These are phyloP conservation scores for Cotesia typhae DNA, from an alignment of 1,140 invertebrate species.

Conservation along the genomic window DNA sequence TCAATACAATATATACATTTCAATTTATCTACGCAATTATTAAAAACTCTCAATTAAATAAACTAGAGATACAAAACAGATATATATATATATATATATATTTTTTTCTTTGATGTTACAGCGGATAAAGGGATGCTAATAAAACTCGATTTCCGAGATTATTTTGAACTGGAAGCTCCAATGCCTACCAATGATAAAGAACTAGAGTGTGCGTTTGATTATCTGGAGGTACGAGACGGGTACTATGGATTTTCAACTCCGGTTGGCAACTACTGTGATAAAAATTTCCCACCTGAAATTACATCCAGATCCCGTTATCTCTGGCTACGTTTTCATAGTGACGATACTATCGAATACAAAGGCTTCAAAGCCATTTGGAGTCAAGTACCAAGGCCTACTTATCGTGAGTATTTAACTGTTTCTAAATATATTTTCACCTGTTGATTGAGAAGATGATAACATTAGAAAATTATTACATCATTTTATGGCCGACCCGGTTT, in stretches of 20 bases:
- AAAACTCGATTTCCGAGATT: conserved; percentile 83
- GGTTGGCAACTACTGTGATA: conserved; percentile 78
- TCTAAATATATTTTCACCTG: not conserved
- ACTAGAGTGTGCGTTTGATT: conserved; percentile 82
- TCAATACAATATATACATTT: too few relatives aligned
- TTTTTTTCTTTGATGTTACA: conserved; percentile 66
- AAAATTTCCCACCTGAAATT: conserved; percentile 79
- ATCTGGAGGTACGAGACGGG: conserved; percentile 84
- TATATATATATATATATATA: too few relatives aligned
- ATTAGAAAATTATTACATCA: too few relatives aligned
- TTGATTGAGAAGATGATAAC: not conserved
- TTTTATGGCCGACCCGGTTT: too few relatives aligned
- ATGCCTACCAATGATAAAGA: conserved; percentile 57
- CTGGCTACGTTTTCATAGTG: conserved; percentile 86
- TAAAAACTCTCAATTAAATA: too few relatives aligned
- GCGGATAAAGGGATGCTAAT: conserved; percentile 78
- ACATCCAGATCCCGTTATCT: conserved; percentile 79
- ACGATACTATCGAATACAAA: conserved; percentile 82
- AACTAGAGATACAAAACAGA: too few relatives aligned
- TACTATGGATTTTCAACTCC: conserved; percentile 82
- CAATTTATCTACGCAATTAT: too few relatives aligned
- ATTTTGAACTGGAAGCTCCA: conserved; percentile 78
- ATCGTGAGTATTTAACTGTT: conserved; percentile 54
- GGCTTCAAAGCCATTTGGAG: conserved; percentile 85
- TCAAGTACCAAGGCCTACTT: conserved; percentile 69